Evolutionary conservation across 2,888 invertebrate genomes (phyloP).

Genomic region (Drosophila neotestacea): DNA sequence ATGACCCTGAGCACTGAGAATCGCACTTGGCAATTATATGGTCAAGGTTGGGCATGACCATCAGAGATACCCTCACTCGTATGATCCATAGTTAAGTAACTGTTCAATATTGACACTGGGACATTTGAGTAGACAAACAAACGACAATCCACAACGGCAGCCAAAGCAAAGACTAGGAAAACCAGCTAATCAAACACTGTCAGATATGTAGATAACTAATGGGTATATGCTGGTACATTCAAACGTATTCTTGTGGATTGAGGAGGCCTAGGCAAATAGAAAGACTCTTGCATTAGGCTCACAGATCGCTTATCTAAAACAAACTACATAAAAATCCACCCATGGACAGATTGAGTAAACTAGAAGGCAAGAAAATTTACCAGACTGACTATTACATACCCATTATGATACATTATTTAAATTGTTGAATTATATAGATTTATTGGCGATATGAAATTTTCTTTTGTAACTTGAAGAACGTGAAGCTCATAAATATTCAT

Average conservation of each 20-base stretch:
- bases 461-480: too few relatives aligned
- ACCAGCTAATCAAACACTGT: conserved; percentile 52
- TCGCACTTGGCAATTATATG: conserved; percentile 66
- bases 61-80: conserved; percentile 18
- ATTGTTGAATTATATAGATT: too few relatives aligned
- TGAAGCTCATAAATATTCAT: too few relatives aligned
- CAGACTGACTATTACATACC: not conserved
- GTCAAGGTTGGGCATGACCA: conserved; percentile 67
- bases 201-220: conserved; percentile 45
- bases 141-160: conserved; percentile 40
- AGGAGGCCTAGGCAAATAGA: conserved; percentile 52
- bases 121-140: conserved; percentile 71
- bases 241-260: conserved; percentile 1
- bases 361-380: not conserved
- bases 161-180: conserved; percentile 56
- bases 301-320: conserved; percentile 53
- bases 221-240: conserved; percentile 4
- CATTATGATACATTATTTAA: not conserved
- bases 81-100: conserved; percentile 38
- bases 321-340: conserved; percentile 31
- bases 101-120: conserved; percentile 64
- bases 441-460: too few relatives aligned
- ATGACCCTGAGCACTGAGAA: conserved; percentile 60
- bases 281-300: conserved; percentile 44
- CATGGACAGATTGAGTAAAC: not conserved